Conservation (phyloP, 2,113 vertebrate genomes). For the Mirza zaza region DNA sequence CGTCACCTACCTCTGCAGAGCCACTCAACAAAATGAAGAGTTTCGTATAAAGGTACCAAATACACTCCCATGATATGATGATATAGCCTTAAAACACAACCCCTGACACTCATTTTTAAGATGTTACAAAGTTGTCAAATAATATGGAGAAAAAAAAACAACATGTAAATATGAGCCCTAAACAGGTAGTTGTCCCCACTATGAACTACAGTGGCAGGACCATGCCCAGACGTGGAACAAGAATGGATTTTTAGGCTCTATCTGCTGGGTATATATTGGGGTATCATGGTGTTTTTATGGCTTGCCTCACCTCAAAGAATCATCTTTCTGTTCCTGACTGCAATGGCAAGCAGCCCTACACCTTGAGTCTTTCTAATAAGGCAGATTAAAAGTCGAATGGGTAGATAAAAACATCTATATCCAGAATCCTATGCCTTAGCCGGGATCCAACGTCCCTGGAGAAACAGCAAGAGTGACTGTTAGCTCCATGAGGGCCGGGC, state of each 20-base stretch:
- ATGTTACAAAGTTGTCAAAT: not conserved
- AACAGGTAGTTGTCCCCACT: too few species aligned
- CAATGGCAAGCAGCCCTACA: not conserved
- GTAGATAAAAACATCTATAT: not conserved
- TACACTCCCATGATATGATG: too few species aligned
- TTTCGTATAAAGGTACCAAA: not conserved
- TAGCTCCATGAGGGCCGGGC: not conserved
- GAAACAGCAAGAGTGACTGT: not conserved
- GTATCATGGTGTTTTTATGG: not conserved
- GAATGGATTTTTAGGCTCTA: not conserved
- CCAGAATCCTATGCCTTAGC: not conserved
- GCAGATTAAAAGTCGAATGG: not conserved
- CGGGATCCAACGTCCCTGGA: not conserved
- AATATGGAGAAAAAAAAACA: not conserved
- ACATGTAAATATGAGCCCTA: not conserved
- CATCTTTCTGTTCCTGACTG: not conserved
- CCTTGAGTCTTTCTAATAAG: not conserved
- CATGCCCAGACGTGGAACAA: rapidly evolving
- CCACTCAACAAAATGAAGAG: not conserved
- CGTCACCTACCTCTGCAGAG: not conserved
- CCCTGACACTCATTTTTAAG: not conserved
- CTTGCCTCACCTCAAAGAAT: not conserved
- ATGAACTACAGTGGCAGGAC: too few species aligned
- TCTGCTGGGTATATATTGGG: too few species aligned
- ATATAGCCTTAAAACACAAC: not conserved